Conservation (phyloP, 2,113 vertebrate genomes). For the Dipodomys ordii region DNA sequence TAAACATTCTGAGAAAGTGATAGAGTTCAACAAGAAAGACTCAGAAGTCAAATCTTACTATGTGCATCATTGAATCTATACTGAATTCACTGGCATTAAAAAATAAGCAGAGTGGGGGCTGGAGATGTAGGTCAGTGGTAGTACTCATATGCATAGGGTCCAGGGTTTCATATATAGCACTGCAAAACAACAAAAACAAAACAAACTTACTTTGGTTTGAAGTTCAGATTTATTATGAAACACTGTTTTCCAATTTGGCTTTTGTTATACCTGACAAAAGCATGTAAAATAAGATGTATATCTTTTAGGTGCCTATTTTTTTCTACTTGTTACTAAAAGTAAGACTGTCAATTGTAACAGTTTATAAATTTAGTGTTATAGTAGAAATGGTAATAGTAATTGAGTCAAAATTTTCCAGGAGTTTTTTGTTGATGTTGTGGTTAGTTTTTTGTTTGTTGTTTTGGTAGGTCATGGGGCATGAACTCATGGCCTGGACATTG, state of each 20-base stretch:
- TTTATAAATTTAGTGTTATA: conserved; percentile 32
- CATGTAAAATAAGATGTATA: conserved; percentile 4
- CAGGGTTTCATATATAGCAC: too few relatives aligned
- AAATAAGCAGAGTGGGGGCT: not conserved
- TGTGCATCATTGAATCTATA: not conserved
- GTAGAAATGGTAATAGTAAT: conserved; percentile 5
- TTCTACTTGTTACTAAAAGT: conserved; percentile 20
- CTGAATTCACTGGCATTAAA: conserved; percentile 4
- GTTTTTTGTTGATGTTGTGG: too few relatives aligned
- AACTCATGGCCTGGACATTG: too few relatives aligned
- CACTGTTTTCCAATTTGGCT: not conserved
- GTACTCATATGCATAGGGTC: too few relatives aligned
- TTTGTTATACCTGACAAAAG: conserved; percentile 31
- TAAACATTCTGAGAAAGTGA: not conserved
- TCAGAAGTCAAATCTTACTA: not conserved
- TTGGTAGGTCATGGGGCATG: not conserved
- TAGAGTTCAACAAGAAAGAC: not conserved
- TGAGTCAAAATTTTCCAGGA: conserved; percentile 4
- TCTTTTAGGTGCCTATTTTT: conserved; percentile 20
- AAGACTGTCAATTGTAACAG: not conserved
- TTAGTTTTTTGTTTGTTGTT: too few relatives aligned
- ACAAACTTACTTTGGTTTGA: conserved; percentile 38
- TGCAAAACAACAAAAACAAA: not conserved
- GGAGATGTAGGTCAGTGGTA: too few relatives aligned
- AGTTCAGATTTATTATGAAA: conserved; percentile 37